A percentile compares a stretch with the other conserved stretches of the same genome.
These are phyloP conservation scores for Phocoena sinus DNA, from an alignment of 2,113 vertebrate species.

Conservation along the genomic window DNA sequence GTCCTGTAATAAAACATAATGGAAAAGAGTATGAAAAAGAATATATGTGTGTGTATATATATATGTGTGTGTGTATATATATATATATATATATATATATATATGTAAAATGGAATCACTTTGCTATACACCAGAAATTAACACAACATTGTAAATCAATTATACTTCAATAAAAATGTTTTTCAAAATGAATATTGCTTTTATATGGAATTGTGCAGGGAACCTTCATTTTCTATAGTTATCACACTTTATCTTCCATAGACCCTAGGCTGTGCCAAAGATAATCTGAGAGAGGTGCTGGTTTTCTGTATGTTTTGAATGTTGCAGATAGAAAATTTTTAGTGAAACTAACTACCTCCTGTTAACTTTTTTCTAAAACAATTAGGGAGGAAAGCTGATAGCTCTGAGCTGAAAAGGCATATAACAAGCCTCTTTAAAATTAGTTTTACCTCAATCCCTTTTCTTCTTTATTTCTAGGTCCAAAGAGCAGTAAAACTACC, in stretches of 20 bases:
- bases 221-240: neutral
- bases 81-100: accelerated
- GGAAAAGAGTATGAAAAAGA: neutral
- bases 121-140: neutral
- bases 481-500: neutral
- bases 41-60: neutral
- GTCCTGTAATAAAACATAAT: neutral
- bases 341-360: neutral
- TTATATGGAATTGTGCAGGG: neutral
- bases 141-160: neutral
- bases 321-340: neutral
- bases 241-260: neutral
- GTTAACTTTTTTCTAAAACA: neutral
- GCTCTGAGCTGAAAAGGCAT: neutral
- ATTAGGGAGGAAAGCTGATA: neutral
- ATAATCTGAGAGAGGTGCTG: neutral
- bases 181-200: neutral
- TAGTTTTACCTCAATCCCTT: neutral
- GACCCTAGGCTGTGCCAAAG: neutral
- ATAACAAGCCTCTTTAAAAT: neutral
- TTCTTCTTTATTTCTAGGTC: neutral
- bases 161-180: neutral
- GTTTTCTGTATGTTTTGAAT: neutral
- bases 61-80: accelerated
- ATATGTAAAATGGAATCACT: neutral